Conservation (phyloP, 1,140 invertebrate species). For the Anastrepha ludens region DNA sequence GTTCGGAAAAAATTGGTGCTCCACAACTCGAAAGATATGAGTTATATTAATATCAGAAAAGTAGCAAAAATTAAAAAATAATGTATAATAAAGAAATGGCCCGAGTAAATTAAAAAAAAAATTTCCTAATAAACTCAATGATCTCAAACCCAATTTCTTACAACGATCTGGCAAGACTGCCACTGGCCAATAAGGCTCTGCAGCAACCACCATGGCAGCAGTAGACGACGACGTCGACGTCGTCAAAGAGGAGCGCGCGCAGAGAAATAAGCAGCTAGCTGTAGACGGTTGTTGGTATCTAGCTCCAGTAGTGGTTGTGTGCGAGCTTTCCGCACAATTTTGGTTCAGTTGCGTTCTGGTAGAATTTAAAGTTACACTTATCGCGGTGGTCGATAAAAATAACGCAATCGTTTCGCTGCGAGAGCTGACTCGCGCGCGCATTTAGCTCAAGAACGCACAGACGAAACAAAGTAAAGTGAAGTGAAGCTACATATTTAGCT, state of each 20-base stretch:
- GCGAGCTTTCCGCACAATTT: conserved; percentile 14
- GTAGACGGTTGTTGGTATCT: neutral
- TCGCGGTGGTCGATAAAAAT: conserved; percentile 1
- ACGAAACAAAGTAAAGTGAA: conserved; percentile 27
- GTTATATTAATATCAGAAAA: too few species aligned
- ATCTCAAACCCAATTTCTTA: neutral
- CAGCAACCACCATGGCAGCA: neutral
- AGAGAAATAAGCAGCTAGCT: neutral
- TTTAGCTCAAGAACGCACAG: conserved; percentile 30
- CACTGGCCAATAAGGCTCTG: neutral
- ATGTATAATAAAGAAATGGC: too few species aligned
- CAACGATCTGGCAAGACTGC: neutral
- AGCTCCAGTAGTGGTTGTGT: conserved; percentile 44
- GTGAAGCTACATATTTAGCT: neutral
- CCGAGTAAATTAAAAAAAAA: too few species aligned
- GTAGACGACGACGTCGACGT: neutral
- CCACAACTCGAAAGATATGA: too few species aligned
- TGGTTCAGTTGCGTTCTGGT: conserved; percentile 55
- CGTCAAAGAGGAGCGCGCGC: neutral
- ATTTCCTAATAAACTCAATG: neutral
- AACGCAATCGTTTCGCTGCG: neutral
- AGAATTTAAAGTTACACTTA: conserved; percentile 55
- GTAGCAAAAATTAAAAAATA: too few species aligned
- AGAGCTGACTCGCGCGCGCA: conserved; percentile 10
- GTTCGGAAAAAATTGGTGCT: too few species aligned